Conservation (phyloP, 2,113 vertebrate genomes). For the Epinephelus cyanopodus region DNA sequence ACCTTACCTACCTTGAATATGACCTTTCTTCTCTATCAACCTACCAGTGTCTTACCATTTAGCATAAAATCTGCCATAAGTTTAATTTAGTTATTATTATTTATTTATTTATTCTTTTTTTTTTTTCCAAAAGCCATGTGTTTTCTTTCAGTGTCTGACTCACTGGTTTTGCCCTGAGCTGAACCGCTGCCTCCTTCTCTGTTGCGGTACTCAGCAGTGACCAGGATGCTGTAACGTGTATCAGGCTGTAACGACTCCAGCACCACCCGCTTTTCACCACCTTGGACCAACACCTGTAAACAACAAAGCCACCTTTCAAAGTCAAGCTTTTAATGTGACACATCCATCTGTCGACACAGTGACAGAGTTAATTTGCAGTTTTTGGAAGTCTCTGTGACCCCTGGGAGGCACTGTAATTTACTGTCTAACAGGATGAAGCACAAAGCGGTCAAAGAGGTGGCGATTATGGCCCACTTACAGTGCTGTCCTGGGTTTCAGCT, state of each 20-base stretch:
- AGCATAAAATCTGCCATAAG: no score
- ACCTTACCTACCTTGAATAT: no score
- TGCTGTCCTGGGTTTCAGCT: constrained; percentile 72
- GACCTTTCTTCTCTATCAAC: no score
- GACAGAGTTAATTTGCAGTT: background rate
- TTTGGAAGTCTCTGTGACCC: background rate
- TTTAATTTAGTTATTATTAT: no score
- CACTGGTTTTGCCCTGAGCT: constrained; percentile 87
- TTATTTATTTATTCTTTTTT: no score
- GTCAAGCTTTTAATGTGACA: background rate
- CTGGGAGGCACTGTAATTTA: background rate
- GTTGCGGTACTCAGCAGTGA: constrained; percentile 88
- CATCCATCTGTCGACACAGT: background rate
- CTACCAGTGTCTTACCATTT: no score
- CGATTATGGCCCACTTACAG: constrained; percentile 62
- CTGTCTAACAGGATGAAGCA: background rate
- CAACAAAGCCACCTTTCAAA: background rate
- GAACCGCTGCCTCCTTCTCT: constrained; percentile 86
- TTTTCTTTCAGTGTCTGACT: constrained; percentile 32
- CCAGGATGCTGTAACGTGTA: constrained; percentile 87
- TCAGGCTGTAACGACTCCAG: constrained; percentile 88
- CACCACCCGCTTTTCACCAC: constrained; percentile 78
- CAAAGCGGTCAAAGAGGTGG: background rate
- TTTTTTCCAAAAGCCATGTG: background rate
- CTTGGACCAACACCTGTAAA: constrained; percentile 87